Base-by-base conservation (phyloP, 2,113 vertebrate species). In the Psittacula cyanocephala region DNA sequence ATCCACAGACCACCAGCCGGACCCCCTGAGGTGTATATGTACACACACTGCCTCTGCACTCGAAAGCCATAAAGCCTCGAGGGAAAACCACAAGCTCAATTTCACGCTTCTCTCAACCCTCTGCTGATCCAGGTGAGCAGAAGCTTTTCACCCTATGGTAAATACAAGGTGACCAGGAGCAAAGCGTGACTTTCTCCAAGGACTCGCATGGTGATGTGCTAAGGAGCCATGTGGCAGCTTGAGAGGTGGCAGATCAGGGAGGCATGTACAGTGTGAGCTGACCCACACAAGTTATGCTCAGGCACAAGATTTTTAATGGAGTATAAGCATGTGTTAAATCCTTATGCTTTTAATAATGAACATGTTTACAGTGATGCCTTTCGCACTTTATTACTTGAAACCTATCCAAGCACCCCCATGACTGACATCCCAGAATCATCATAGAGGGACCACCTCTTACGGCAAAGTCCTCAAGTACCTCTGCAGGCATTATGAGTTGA, bases 191-290 rank as follows among this genome's bases (percentile, higher is more conserved):
- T 57, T 83, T n/a, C 64, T 74, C 55, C 29, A 57, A 75, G 64
- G 46, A 20, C 11, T 29, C 7, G 3, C 0, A 0, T 19, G 35
- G 49, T 15, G 72, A 86, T 23, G 19, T 1, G 0, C 19, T 16
- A 49, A 82, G 64, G 53, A 67, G 46, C 65, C 27, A 43, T 13
- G 27, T 19, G 50, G 60, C 64, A 89, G 44, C 52, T 17, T 31
- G 18, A 12, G 11, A 46, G 12, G 27, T 7, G 20, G 24, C 35
- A 77, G 29, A 47, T 15, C 20, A 3, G 17, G 50, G 28, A 71
- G 18, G 17, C 2, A 0, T 2, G 11, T 17, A 17, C 3, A 4
- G 7, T 2, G 13, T 3, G 7, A 72, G 47, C 27, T 0, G 0
- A 43, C 14, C 14, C 22, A 16, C n/a, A 24, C 37, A 57, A 85